Percentiles rank a stretch among this genome's conserved stretches.
These are phyloP conservation scores for Trichonephila clavipes DNA, from an alignment of 1,140 invertebrate genomes.

Conservation along the genomic window DNA sequence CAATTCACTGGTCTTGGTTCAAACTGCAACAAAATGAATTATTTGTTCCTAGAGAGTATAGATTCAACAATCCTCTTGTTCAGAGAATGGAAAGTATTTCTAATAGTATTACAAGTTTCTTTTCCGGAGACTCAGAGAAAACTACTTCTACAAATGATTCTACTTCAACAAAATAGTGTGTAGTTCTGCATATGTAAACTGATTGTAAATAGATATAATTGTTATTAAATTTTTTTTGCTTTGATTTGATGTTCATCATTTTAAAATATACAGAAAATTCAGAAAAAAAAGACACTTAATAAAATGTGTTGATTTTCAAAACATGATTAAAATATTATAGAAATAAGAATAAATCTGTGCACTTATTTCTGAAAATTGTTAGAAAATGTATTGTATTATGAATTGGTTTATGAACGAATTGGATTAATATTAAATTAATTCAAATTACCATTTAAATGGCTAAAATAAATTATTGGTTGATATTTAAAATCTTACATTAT, in stretches of 20 bases:
- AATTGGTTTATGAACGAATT: no score
- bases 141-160: neutral
- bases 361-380: no score
- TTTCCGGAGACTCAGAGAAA: neutral
- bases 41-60: conserved; percentile 8
- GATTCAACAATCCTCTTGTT: conserved; percentile 6
- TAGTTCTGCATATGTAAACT: neutral
- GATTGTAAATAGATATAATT: neutral
- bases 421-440: no score
- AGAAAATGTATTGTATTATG: no score
- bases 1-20: conserved; percentile 47
- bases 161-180: neutral
- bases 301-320: no score
- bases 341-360: no score
- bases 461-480: no score
- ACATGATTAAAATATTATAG: no score
- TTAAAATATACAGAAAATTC: no score
- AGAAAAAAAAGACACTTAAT: no score
- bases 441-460: no score
- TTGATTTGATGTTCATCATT: neutral
- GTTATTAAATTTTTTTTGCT: neutral
- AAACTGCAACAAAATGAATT: conserved; percentile 35
- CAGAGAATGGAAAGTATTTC: neutral
- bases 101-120: neutral
- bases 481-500: no score